Percentiles rank a stretch among this genome's conserved stretches.
phyloP scores from a whole-genome alignment of 2,888 invertebrate species.

The Therioaphis trifolii region DNA sequence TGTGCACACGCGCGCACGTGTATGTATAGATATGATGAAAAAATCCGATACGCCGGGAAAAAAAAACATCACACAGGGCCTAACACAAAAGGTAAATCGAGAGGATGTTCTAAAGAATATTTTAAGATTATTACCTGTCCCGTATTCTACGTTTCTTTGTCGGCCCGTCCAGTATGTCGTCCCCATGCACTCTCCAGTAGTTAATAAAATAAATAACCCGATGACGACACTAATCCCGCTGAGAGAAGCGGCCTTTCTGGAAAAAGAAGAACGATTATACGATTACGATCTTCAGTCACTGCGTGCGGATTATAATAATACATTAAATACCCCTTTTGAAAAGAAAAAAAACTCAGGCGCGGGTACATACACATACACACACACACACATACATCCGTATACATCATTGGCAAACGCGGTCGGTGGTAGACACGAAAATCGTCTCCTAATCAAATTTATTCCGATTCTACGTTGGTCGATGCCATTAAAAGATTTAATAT shows the following conservation, averaged over 20 bases:
- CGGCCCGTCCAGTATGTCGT: slow-evolving; percentile 42
- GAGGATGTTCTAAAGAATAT: slow-evolving; percentile 51
- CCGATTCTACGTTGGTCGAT: background rate
- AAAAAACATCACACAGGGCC: slow-evolving; percentile 3
- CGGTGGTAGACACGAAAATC: slow-evolving; percentile 11
- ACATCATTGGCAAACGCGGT: slow-evolving; percentile 2
- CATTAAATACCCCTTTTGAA: slow-evolving; percentile 45
- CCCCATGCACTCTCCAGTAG: background rate
- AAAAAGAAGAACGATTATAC: slow-evolving; percentile 28
- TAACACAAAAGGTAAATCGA: slow-evolving; percentile 41
- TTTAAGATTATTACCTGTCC: slow-evolving; percentile 51
- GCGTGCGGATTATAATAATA: slow-evolving; percentile 34
- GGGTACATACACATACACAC: background rate
- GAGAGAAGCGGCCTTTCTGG: slow-evolving; percentile 49
- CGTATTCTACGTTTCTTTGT: slow-evolving; percentile 48
- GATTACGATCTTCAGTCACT: slow-evolving; percentile 53
- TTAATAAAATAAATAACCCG: slow-evolving; percentile 59
- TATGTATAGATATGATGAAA: background rate
- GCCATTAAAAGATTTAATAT: background rate
- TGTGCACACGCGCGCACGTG: too few species aligned
- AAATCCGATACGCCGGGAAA: slow-evolving; percentile 35
- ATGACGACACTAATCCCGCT: slow-evolving; percentile 55
- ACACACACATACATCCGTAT: too few species aligned
- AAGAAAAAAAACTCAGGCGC: background rate
- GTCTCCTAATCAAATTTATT: slow-evolving; percentile 4